These are phyloP conservation scores for Hedya salicella DNA, from an alignment of 2,888 invertebrate genomes.

Conservation along the genomic window DNA sequence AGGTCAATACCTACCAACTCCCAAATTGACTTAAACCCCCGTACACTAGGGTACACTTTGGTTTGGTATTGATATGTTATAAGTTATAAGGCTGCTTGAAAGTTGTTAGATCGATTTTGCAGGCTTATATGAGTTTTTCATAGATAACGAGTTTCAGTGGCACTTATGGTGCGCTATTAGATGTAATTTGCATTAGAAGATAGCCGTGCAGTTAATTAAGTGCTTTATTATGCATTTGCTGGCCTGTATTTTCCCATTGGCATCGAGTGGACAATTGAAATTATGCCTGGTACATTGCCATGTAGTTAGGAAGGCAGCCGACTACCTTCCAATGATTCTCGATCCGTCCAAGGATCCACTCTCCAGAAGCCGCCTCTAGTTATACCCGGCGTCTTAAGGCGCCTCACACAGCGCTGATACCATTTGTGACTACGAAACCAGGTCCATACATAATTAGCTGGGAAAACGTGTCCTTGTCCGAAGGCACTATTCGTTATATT, in stretches of 20 bases:
- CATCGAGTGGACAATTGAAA: neutral
- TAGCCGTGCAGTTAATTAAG: neutral
- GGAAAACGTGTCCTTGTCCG: no score
- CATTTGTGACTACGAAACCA: no score
- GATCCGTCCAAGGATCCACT: no score
- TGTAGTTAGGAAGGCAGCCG: no score
- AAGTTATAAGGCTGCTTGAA: neutral
- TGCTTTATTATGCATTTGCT: neutral
- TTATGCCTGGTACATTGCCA: neutral
- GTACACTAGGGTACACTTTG: neutral
- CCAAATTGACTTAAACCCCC: neutral
- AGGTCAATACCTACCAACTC: constrained; percentile 11
- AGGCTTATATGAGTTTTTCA: constrained; percentile 7
- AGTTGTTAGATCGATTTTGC: constrained; percentile 18
- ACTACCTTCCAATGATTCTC: no score
- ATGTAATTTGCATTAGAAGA: neutral
- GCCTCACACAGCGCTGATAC: no score
- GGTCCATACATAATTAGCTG: no score
- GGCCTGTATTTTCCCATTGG: neutral
- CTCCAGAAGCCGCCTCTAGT: no score
- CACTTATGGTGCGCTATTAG: neutral
- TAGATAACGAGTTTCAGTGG: neutral
- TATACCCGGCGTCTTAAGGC: no score
- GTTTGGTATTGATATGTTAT: neutral
- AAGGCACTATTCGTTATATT: constrained; percentile 3